Evolutionary conservation across 2,113 vertebrate species (phyloP).

Genomic region (Emberiza fucata): DNA sequence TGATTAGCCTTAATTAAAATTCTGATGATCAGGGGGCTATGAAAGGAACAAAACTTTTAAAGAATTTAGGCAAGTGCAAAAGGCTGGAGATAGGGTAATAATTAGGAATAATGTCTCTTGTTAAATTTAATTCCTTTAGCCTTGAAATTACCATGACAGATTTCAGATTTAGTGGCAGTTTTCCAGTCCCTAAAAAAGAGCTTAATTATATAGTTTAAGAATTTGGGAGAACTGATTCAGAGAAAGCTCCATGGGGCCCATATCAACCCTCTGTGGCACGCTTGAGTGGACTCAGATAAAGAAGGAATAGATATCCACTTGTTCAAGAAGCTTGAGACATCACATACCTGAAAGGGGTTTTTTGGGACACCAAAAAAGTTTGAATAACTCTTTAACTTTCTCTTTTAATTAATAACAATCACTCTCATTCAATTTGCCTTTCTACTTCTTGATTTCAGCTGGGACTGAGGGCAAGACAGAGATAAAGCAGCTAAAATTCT

Average conservation of each 20-base stretch:
- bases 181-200: slow-evolving; percentile 23
- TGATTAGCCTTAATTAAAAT: slow-evolving; percentile 46
- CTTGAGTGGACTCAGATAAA: neutral
- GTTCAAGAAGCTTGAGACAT: neutral
- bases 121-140: slow-evolving; percentile 47
- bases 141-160: slow-evolving; percentile 54
- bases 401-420: slow-evolving; percentile 26
- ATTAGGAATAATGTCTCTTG: slow-evolving; percentile 34
- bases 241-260: neutral
- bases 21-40: neutral
- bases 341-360: neutral
- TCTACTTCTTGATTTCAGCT: slow-evolving; percentile 39
- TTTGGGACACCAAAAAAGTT: neutral
- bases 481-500: slow-evolving; percentile 32
- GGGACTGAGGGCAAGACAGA: slow-evolving; percentile 17
- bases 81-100: slow-evolving; percentile 10
- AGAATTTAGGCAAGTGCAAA: slow-evolving; percentile 6
- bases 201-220: slow-evolving; percentile 32
- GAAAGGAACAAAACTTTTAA: slow-evolving; percentile 13
- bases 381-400: neutral
- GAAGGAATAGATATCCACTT: neutral
- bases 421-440: slow-evolving; percentile 10
- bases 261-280: neutral
- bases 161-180: slow-evolving; percentile 52
- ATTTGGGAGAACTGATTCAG: neutral